These are phyloP conservation scores for Corythaeola cristata DNA, from an alignment of 2,113 vertebrate species.

Conservation along the genomic window DNA sequence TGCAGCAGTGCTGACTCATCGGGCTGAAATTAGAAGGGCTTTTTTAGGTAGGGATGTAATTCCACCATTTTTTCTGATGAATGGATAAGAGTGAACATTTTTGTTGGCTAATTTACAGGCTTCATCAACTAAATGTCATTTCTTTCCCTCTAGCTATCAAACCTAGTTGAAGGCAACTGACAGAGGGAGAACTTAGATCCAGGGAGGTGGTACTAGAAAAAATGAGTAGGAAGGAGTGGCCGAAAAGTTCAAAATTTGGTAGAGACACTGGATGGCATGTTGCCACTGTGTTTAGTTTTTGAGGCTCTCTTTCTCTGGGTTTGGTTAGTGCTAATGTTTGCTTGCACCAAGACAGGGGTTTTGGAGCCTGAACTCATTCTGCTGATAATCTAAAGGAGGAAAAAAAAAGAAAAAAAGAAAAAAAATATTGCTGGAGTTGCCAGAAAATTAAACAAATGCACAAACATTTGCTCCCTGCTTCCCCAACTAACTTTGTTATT, in stretches of 20 bases:
- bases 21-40: constrained; percentile 53
- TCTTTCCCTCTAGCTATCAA: neutral
- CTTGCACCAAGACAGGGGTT: neutral
- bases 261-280: neutral
- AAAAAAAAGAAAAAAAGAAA: too few species aligned
- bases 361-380: neutral
- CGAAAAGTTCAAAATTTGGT: neutral
- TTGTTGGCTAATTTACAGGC: constrained; percentile 1
- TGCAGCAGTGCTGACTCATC: constrained; percentile 46
- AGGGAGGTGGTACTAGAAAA: neutral
- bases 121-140: neutral
- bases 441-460: neutral
- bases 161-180: neutral
- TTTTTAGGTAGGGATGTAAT: constrained; percentile 48
- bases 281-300: neutral
- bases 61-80: constrained; percentile 35
- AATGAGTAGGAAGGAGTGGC: neutral
- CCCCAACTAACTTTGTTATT: neutral
- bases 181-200: neutral
- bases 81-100: constrained; percentile 7
- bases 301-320: neutral
- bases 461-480: neutral
- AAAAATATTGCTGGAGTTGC: neutral
- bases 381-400: neutral
- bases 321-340: neutral